A percentile compares a stretch with the other conserved stretches of the same genome.
These are phyloP conservation scores for Cettia cetti DNA, from an alignment of 2,113 vertebrate species.

Conservation along the genomic window DNA sequence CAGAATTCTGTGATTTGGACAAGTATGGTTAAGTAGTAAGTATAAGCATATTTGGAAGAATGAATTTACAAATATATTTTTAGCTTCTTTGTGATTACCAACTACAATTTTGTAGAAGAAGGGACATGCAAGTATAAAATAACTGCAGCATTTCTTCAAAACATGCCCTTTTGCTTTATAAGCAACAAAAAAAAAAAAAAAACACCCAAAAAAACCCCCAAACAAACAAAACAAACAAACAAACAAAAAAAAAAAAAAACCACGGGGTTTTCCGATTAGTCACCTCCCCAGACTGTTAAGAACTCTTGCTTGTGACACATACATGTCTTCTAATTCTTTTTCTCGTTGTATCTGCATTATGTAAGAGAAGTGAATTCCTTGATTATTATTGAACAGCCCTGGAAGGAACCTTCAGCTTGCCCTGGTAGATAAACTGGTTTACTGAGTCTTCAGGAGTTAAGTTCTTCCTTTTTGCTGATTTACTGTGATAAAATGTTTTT, in stretches of 20 bases:
- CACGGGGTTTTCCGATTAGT: neutral
- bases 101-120: neutral
- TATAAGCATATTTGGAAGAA: neutral
- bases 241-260: neutral
- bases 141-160: neutral
- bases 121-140: neutral
- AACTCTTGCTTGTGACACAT: neutral
- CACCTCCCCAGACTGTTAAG: rapidly evolving
- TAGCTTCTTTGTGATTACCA: neutral
- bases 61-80: neutral
- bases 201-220: too few relatives aligned
- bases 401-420: neutral
- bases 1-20: neutral
- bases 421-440: neutral
- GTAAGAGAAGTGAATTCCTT: neutral
- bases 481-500: neutral
- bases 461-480: neutral
- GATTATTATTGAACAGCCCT: neutral
- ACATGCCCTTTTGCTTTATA: neutral
- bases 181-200: neutral
- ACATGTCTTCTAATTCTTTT: neutral
- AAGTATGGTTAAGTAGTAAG: neutral
- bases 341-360: neutral
- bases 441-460: neutral
- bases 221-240: too few relatives aligned